Percentiles rank a stretch among this genome's conserved stretches.
phyloP scores from a whole-genome alignment of 2,888 invertebrate species.

The Scaptomyza tumidula region DNA sequence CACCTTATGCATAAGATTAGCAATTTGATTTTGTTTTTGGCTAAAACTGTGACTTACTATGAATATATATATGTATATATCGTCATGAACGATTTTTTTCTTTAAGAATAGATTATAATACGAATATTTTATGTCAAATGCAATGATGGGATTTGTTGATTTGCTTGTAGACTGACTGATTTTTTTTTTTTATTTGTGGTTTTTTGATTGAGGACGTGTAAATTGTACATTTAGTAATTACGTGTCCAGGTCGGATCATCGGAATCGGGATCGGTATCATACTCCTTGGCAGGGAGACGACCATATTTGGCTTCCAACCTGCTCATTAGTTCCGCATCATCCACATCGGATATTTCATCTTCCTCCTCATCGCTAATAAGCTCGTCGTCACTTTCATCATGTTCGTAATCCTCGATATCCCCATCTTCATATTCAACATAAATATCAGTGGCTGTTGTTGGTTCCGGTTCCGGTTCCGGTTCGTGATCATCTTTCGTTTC shows the following conservation, averaged over 20 bases:
- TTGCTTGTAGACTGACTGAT: conserved; percentile 36
- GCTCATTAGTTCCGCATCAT: conserved; percentile 89
- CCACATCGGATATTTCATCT: conserved; percentile 87
- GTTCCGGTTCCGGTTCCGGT: conserved; percentile 14
- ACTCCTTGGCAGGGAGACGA: conserved; percentile 87
- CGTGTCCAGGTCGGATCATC: conserved; percentile 84
- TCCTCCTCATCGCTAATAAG: conserved; percentile 83
- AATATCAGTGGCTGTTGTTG: conserved; percentile 50
- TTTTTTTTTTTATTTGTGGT: conserved; percentile 19
- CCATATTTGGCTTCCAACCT: conserved; percentile 91
- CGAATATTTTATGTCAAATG: conserved; percentile 31
- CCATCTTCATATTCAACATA: conserved; percentile 73
- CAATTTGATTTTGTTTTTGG: conserved; percentile 10
- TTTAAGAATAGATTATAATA: conserved; percentile 46
- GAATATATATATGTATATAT: conserved; percentile 39
- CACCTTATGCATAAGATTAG: conserved; percentile 47
- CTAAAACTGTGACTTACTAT: conserved; percentile 65
- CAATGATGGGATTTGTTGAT: conserved; percentile 30
- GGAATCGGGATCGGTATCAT: conserved; percentile 85
- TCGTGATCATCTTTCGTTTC: conserved; percentile 22
- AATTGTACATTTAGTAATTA: conserved; percentile 82
- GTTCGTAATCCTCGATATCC: conserved; percentile 61
- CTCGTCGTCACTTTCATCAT: conserved; percentile 59
- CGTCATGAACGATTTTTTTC: no score
- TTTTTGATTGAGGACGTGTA: conserved; percentile 32